Evolutionary conservation across 2,888 invertebrate genomes (phyloP), one percentile per base, ranked within the genome.

Genomic region (Megamerina dolium): DNA sequence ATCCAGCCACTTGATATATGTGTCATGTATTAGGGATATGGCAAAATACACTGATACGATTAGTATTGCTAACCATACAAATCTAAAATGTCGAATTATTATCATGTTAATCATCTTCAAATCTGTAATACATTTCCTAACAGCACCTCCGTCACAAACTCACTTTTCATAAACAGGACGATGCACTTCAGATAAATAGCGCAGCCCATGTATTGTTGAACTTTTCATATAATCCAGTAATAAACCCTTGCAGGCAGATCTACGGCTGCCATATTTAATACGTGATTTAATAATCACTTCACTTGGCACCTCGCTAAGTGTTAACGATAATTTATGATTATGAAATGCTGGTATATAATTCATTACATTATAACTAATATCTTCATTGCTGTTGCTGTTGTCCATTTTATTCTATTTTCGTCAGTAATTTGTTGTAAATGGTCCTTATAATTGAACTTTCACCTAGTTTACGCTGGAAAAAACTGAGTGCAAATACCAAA

Each of bases 141-240:
- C 6, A 8, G 6, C 23, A 8, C 23, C 6, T 10, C 10, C 6
- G 10, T 6, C 23, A 10, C 10, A 14, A n/a, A 5, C 46, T 29
- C 45, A 69, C 68, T 68, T 69, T 48, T 68, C 68, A 37, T 62
- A 57, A 34, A 66, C 48, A 5, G 70, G 69, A 0, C 68, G 61
- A 52, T 63, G 64, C 18, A 65, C 56, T 45, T 69, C 66, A 21
- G 66, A 66, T 37, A 68, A 55, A 23, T 68, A 68, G 21, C 68
- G 68, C 18, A 68, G 57, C 14, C 68, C 70, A 45, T 68, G 68
- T n/a, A 68, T 60, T 3, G 68, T 60, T 2, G 68, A 63, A 39
- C 56, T 64, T 31, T 60, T 64, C 2, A 68, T 61, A 45, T 68
- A 68, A 41, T 68, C 68, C 55, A 66, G 54, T 5, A 67, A 44